phyloP scores from a whole-genome alignment of 2,888 invertebrate genomes.

The Julus scandinavius region DNA sequence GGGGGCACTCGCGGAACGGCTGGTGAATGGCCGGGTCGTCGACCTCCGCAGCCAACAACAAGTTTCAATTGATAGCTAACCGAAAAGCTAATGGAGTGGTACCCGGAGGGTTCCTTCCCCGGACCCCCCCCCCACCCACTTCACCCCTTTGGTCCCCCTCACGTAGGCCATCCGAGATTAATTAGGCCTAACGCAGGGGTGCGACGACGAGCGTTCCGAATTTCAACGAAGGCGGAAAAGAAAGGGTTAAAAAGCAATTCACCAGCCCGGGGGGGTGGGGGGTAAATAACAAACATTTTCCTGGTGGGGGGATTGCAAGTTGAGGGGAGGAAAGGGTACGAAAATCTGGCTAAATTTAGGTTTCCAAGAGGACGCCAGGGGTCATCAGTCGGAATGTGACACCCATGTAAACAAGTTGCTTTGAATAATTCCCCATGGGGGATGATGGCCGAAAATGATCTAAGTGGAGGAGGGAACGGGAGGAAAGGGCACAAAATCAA shows the following conservation, averaged over 20 bases:
- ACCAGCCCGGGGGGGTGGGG: not conserved
- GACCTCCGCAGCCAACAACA: conserved; percentile 42
- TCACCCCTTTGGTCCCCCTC: not conserved
- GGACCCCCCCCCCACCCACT: not conserved
- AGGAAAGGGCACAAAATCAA: too few species aligned
- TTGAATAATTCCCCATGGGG: not conserved
- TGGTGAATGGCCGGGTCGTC: conserved; percentile 52
- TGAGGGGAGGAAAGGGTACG: not conserved
- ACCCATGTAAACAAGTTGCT: not conserved
- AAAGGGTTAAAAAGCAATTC: conserved; percentile 30
- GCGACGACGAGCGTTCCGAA: conserved; percentile 33
- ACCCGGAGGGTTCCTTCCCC: conserved; percentile 7
- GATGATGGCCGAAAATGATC: not conserved
- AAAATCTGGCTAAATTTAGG: not conserved
- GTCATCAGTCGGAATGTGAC: not conserved
- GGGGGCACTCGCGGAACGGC: conserved; percentile 21
- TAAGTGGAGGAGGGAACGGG: too few species aligned
- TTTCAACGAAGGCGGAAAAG: conserved; percentile 33
- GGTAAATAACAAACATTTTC: not conserved
- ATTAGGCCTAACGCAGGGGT: conserved; percentile 42
- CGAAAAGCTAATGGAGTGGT: conserved; percentile 48
- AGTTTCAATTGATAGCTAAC: conserved; percentile 47
- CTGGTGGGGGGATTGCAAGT: not conserved
- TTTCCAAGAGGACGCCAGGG: too few species aligned
- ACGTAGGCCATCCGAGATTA: conserved; percentile 46